phyloP scores from a whole-genome alignment of 2,113 vertebrate species.

The Carassius carassius region DNA sequence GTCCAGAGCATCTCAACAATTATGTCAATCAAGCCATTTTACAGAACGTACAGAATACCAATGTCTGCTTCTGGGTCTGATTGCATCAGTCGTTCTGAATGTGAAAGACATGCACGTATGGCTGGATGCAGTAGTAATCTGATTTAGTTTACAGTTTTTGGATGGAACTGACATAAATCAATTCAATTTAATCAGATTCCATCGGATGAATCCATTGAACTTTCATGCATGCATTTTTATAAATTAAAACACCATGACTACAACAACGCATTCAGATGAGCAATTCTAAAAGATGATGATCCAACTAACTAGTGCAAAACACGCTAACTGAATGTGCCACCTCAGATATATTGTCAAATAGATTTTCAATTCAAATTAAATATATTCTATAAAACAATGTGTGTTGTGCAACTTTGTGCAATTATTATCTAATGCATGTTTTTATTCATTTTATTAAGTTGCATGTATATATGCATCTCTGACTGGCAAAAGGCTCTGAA shows the following conservation, averaged over 20 bases:
- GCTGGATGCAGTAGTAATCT: not conserved
- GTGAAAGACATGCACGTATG: not conserved
- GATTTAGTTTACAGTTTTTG: not conserved
- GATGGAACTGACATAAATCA: not conserved
- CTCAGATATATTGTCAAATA: not conserved
- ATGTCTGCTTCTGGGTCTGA: slow-evolving; percentile 5
- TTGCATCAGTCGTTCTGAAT: not conserved
- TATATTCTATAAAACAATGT: too few species aligned
- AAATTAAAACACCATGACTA: not conserved
- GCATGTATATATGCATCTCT: not conserved
- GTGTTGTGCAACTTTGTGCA: not conserved
- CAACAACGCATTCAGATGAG: not conserved
- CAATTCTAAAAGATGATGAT: not conserved
- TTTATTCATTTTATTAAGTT: not conserved
- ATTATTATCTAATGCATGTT: not conserved
- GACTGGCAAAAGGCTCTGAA: not conserved
- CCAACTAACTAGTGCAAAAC: not conserved
- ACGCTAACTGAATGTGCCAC: not conserved
- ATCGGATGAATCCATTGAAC: not conserved
- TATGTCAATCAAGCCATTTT: slow-evolving; percentile 41
- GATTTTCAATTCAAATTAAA: too few species aligned
- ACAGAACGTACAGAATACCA: slow-evolving; percentile 35
- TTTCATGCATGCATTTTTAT: not conserved
- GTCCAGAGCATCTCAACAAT: slow-evolving; percentile 38
- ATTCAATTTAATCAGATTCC: not conserved